phyloP scores from a whole-genome alignment of 2,888 invertebrate genomes.

The Corythucha ciliata region DNA sequence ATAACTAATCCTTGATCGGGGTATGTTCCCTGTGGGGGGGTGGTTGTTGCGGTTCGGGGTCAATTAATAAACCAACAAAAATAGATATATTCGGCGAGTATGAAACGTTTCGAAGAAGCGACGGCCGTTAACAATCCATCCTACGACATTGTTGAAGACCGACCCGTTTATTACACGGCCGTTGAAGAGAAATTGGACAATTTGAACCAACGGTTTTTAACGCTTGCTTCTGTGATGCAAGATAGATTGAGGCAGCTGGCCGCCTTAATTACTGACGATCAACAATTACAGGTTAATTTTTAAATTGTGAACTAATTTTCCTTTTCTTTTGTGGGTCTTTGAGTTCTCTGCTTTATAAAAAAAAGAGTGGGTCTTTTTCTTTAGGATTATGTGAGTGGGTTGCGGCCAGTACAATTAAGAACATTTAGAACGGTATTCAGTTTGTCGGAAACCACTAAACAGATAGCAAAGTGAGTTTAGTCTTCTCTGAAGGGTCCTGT shows the following conservation, averaged over 20 bases:
- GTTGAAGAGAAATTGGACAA: slow-evolving; percentile 70
- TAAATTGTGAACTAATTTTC: not conserved
- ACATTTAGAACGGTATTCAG: slow-evolving; percentile 79
- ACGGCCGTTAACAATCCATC: slow-evolving; percentile 75
- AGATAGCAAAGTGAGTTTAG: too few relatives aligned
- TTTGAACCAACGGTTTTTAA: slow-evolving; percentile 68
- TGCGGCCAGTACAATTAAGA: slow-evolving; percentile 60
- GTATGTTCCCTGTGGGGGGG: too few relatives aligned
- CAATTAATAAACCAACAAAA: slow-evolving; percentile 31
- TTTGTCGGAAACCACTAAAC: slow-evolving; percentile 41
- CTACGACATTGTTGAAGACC: slow-evolving; percentile 47
- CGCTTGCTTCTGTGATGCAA: slow-evolving; percentile 58
- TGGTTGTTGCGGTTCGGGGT: too few relatives aligned
- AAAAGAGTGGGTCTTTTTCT: slow-evolving; percentile 37
- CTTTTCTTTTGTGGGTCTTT: not conserved
- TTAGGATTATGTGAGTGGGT: slow-evolving; percentile 57
- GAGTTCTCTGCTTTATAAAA: not conserved
- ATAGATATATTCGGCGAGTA: slow-evolving; percentile 78
- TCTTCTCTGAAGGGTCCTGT: too few relatives aligned
- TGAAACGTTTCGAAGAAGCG: slow-evolving; percentile 74
- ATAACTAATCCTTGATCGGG: too few relatives aligned
- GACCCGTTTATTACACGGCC: slow-evolving; percentile 52
- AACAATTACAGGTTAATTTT: slow-evolving; percentile 56
- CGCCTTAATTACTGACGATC: slow-evolving; percentile 60
- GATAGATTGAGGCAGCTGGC: slow-evolving; percentile 59